A percentile compares a stretch with the other conserved stretches of the same genome.
Evolutionary conservation across 2,113 vertebrate genomes (phyloP).

Genomic region (Indicator maculatus): DNA sequence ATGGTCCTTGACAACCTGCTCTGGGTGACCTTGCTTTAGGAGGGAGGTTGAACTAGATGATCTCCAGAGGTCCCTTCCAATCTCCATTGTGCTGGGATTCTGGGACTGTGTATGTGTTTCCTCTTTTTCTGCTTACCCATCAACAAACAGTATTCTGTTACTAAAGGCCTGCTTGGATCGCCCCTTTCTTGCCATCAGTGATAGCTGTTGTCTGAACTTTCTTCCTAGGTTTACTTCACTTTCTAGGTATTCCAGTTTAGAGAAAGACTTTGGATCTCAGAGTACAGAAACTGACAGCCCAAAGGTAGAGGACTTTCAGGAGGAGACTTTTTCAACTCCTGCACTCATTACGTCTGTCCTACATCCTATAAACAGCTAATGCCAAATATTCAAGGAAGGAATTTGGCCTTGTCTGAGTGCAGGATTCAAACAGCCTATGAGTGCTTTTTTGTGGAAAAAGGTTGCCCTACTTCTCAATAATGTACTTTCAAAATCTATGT

Average conservation of each 20-base stretch:
- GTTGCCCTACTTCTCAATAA: neutral
- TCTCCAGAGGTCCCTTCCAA: too few relatives aligned
- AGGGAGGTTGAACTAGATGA: too few relatives aligned
- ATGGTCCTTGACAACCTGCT: too few relatives aligned
- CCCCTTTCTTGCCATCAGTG: neutral
- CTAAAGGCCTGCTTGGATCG: neutral
- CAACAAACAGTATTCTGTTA: neutral
- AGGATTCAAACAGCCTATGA: neutral
- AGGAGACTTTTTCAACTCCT: neutral
- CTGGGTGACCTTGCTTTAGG: too few relatives aligned
- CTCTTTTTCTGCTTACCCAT: neutral
- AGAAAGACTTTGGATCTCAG: neutral
- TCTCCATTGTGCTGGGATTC: too few relatives aligned
- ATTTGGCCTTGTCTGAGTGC: neutral
- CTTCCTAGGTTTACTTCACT: neutral
- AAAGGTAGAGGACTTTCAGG: neutral
- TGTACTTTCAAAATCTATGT: neutral
- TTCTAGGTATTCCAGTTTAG: neutral
- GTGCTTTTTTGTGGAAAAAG: neutral
- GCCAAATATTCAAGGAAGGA: constrained; percentile 13
- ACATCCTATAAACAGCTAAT: neutral
- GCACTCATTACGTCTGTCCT: neutral
- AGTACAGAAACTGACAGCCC: neutral
- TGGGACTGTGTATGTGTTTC: neutral
- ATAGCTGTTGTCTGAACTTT: neutral